phyloP scores from a whole-genome alignment of 2,113 vertebrate species.

The Columba janthina region DNA sequence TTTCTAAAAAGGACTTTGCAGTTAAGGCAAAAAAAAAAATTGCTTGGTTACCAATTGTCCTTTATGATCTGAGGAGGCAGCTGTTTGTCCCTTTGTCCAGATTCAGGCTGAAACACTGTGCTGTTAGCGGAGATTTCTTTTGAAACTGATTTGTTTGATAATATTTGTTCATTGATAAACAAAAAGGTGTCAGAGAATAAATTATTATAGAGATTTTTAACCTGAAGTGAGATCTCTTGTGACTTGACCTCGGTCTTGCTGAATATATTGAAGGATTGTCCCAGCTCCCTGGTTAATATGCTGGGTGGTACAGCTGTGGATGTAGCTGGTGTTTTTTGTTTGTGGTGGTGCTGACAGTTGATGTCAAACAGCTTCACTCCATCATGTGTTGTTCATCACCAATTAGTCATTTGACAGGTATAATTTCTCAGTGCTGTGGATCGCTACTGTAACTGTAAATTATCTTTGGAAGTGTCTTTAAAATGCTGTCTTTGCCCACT shows the following conservation, averaged over 20 bases:
- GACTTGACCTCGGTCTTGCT: background rate
- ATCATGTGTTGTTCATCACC: constrained; percentile 50
- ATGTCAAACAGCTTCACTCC: constrained; percentile 22
- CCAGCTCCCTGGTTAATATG: background rate
- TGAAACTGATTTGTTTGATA: background rate
- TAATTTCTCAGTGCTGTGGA: constrained; percentile 44
- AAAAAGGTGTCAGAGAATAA: background rate
- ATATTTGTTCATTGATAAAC: background rate
- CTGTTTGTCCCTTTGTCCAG: background rate
- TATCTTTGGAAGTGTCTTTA: background rate
- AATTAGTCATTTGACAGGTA: constrained; percentile 61
- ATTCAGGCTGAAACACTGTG: background rate
- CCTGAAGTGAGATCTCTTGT: background rate
- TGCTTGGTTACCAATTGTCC: background rate
- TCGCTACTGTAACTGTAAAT: constrained; percentile 21
- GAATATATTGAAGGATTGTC: background rate
- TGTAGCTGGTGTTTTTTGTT: background rate
- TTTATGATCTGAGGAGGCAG: background rate
- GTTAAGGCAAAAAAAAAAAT: background rate
- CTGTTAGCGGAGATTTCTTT: background rate
- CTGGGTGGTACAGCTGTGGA: background rate
- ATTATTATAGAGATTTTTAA: background rate
- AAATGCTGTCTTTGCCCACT: background rate
- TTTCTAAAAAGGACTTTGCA: background rate
- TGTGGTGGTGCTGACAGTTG: constrained; percentile 27